Conservation (phyloP, 2,888 invertebrate species). For the Conops quadrifasciatus region DNA sequence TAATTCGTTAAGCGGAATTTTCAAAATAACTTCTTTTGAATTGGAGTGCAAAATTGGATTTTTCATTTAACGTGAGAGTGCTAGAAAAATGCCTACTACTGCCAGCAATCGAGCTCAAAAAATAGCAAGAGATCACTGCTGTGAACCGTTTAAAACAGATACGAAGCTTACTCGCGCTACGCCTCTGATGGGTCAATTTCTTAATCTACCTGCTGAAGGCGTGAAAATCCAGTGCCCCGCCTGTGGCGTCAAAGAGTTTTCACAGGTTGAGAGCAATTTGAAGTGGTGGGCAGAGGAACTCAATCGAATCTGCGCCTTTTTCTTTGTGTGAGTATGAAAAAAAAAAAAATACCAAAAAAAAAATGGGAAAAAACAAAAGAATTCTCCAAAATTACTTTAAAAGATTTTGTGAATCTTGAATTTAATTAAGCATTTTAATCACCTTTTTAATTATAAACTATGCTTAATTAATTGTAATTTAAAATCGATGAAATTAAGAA, state of each 20-base stretch:
- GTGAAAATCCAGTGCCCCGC: constrained; percentile 58
- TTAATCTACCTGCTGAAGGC: constrained; percentile 55
- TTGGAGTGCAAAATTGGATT: too few species aligned
- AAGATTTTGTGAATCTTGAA: background rate
- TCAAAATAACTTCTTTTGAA: too few species aligned
- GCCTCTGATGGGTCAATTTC: constrained; percentile 58
- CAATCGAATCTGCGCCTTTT: constrained; percentile 57
- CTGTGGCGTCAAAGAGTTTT: constrained; percentile 54
- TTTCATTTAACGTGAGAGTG: too few species aligned
- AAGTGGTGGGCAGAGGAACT: constrained; percentile 60
- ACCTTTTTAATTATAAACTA: too few species aligned
- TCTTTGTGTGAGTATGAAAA: constrained; percentile 56
- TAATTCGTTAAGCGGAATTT: too few species aligned
- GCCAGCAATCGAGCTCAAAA: too few species aligned
- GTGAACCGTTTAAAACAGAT: too few species aligned
- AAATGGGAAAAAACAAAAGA: background rate
- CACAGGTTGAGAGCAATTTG: constrained; percentile 56
- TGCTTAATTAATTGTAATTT: too few species aligned
- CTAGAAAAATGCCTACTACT: too few species aligned
- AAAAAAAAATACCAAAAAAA: background rate
- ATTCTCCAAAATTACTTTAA: background rate
- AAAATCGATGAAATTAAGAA: too few species aligned
- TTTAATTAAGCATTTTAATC: background rate
- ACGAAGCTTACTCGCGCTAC: constrained; percentile 63
- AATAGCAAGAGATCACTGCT: constrained; percentile 56